phyloP scores from a whole-genome alignment of 2,888 invertebrate genomes.

The Coenonympha glycerion region DNA sequence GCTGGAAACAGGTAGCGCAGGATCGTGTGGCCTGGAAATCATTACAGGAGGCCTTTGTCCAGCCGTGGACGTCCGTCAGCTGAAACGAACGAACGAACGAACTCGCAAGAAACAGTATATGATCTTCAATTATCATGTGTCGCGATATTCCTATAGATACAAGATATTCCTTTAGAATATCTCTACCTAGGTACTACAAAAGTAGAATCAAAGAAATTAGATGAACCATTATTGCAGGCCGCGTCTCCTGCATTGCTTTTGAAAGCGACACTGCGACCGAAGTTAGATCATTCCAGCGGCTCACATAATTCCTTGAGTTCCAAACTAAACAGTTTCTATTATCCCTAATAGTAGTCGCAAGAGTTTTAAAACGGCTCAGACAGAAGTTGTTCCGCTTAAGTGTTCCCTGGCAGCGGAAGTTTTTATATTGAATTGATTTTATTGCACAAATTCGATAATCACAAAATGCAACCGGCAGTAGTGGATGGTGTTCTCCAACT shows the following conservation, averaged over 20 bases:
- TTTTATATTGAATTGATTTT: conserved; percentile 66
- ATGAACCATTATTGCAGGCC: background rate
- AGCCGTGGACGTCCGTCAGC: no score
- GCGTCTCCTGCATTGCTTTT: conserved; percentile 14
- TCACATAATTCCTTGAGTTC: conserved; percentile 66
- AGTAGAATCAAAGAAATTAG: background rate
- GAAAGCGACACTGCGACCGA: conserved; percentile 45
- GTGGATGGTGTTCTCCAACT: no score
- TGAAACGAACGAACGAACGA: no score
- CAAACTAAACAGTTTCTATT: conserved; percentile 68
- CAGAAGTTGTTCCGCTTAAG: conserved; percentile 64
- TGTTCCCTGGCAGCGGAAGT: conserved; percentile 60
- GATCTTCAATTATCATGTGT: no score
- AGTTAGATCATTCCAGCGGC: conserved; percentile 64
- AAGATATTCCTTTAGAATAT: no score
- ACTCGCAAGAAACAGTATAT: no score
- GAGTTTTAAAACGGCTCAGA: conserved; percentile 71
- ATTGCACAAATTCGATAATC: conserved; percentile 62
- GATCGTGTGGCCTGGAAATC: no score
- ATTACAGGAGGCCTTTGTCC: no score
- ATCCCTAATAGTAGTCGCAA: conserved; percentile 71
- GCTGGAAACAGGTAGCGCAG: no score
- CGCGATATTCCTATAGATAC: no score
- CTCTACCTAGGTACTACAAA: background rate
- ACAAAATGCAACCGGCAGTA: conserved; percentile 43